phyloP scores from a whole-genome alignment of 2,113 vertebrate species.

The Pycnonotus jocosus region DNA sequence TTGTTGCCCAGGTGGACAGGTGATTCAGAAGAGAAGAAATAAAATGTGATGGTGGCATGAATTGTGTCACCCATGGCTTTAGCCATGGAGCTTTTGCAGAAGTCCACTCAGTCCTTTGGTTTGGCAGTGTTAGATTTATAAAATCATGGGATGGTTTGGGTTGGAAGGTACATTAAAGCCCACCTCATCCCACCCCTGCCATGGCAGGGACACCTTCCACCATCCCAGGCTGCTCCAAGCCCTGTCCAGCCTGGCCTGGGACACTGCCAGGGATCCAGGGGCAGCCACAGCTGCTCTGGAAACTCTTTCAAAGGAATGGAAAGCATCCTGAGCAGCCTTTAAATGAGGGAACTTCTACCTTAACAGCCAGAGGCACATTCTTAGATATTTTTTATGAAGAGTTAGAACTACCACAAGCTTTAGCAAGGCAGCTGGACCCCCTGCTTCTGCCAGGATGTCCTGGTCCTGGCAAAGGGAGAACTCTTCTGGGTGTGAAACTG shows the following conservation, averaged over 20 bases:
- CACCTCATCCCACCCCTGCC: background rate
- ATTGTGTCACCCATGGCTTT: background rate
- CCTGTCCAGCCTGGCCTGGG: rapidly evolving
- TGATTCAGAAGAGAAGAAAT: background rate
- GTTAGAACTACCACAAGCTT: background rate
- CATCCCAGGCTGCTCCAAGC: background rate
- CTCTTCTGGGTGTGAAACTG: background rate
- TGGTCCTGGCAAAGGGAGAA: background rate
- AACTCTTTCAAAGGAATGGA: background rate
- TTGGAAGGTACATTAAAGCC: background rate
- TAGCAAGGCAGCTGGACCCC: background rate
- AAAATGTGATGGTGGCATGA: background rate
- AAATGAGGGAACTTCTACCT: background rate
- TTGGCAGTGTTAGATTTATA: background rate
- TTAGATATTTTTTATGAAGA: background rate
- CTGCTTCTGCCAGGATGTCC: background rate
- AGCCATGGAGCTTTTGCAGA: background rate
- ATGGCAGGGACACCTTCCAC: background rate
- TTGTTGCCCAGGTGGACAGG: background rate
- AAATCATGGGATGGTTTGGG: background rate
- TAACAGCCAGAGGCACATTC: background rate
- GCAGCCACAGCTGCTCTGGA: background rate
- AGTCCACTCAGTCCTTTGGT: background rate
- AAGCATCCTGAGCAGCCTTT: background rate
- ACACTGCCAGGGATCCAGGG: background rate